Evolutionary conservation across 2,888 invertebrate species (phyloP).

Genomic region (Tipula confusa): DNA sequence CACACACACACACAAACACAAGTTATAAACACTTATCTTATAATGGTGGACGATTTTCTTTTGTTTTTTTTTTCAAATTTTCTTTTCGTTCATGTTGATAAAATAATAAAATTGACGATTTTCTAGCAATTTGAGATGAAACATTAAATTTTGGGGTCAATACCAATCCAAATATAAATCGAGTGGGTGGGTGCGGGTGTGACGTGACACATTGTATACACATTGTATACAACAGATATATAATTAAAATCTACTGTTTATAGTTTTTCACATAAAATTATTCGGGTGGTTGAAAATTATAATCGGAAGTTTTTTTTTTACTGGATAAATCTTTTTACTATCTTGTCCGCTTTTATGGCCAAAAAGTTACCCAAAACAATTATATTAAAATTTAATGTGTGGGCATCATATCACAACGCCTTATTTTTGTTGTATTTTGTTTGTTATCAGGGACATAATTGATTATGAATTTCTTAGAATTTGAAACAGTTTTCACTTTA

Average conservation of each 20-base stretch:
- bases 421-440: not conserved
- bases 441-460: not conserved
- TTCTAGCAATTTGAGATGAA: not conserved
- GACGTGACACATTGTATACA: too few species aligned
- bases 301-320: not conserved
- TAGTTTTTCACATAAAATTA: not conserved
- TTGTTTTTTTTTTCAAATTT: not conserved
- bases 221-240: not conserved
- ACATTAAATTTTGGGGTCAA: conserved; percentile 1
- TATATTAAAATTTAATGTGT: not conserved
- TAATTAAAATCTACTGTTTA: not conserved
- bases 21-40: not conserved
- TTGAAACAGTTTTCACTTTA: not conserved
- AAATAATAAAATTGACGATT: not conserved
- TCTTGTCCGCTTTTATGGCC: not conserved
- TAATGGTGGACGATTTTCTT: not conserved
- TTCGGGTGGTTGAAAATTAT: not conserved
- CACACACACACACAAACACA: too few species aligned
- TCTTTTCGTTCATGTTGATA: not conserved
- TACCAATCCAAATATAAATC: not conserved
- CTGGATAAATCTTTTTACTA: not conserved
- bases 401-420: not conserved
- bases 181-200: not conserved
- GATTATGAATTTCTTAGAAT: not conserved
- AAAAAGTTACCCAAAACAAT: not conserved